Evolutionary conservation across 2,113 vertebrate species (phyloP), one percentile per base, ranked within the genome.

Genomic region (Piprites chloris): DNA sequence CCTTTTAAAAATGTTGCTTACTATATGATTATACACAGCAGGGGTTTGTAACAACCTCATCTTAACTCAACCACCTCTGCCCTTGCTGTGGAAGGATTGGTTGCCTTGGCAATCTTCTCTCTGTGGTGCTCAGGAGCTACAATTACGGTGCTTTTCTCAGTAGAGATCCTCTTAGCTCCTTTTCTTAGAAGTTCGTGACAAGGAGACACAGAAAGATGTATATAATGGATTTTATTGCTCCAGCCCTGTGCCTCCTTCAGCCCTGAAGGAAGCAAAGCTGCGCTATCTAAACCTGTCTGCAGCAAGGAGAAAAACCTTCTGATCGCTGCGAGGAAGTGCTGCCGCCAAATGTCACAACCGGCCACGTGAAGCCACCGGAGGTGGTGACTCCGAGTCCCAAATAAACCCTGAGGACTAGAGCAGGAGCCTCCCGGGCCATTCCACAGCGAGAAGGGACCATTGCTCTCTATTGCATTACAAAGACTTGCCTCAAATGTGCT

Each of bases 41-140:
- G 94, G 94, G 89, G 90, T 86, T 97, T 80, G 58, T 96, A 97
- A 94, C 93, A 95, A 94, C 96, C 95, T 97, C 97, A 95, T 96
- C 93, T 96, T 79, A 92, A 88, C 96, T 96, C 75, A 93, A 86
- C 95, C 85, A 95, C 91, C 91, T 94, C 88, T 97, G 97, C 91
- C 95, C 94, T 98, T 93, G 94, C 89, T 61, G 91, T 72, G 89
- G 95, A 92, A 95, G 81, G 96, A 95, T 63, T 77, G 95, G 98
- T 98, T 98, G 97, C 98, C 98, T 97, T 97, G 98, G 97, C 88
- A 97, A 98, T 97, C 68, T 93, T 94, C 87, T 95, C 65, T 93
- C 92, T 66, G 77, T 44, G 0, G 69, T 62, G 91, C 69, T 96
- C 56, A 89, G 96, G 81, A 96, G 97, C 96, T 96, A 95, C 97